Base-by-base conservation (phyloP, 1,140 invertebrate species). In the Oryzaephilus surinamensis region DNA sequence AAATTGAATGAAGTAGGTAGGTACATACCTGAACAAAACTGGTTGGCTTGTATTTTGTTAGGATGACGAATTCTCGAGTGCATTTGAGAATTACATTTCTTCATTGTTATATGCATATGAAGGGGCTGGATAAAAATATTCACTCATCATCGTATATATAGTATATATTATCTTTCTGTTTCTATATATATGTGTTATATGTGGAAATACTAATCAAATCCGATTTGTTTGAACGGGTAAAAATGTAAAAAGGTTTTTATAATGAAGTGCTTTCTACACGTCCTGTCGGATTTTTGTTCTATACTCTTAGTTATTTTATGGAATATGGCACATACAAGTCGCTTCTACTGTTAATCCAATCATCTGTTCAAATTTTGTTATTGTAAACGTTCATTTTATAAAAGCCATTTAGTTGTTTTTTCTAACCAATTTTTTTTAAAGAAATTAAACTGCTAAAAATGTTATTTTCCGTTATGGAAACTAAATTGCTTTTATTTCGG, bases 141-240 rank as follows among this genome's bases (percentile, higher is more conserved):
- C 20, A 21, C 10, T 6, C 20, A 21, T 21, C 6, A 6, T 1
- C 20, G 20, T 21, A 24, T 24, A 11, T 24, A 24, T 3, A n/a
- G 3, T 11, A 24, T 21, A 21, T 21, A 21, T 21, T 21, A 6
- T 21, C 23, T 24, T n/a, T 24, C 10, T 4, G 23, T 24, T 7
- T 24, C 10, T 3, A 24, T 10, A 24, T 10, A 24, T 10, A 10
- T 24, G 11, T 24, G 8, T 4, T 41, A 35, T 51, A 37, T 46
- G 46, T 41, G 44, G 47, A 35, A 44, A 45, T 46, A 50, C 50
- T 52, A 52, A 52, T 52, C 50, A 50, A 52, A 52, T 52, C 47
- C 45, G 50, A 52, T 52, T 52, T 50, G 50, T 52, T 50, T 47
- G 50, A 52, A 52, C 50, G 50, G 50, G 38, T 38, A 49, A 43